Evolutionary conservation across 2,888 invertebrate species (phyloP), one percentile per base, ranked within the genome.

Genomic region (Erpobdella octoculata): DNA sequence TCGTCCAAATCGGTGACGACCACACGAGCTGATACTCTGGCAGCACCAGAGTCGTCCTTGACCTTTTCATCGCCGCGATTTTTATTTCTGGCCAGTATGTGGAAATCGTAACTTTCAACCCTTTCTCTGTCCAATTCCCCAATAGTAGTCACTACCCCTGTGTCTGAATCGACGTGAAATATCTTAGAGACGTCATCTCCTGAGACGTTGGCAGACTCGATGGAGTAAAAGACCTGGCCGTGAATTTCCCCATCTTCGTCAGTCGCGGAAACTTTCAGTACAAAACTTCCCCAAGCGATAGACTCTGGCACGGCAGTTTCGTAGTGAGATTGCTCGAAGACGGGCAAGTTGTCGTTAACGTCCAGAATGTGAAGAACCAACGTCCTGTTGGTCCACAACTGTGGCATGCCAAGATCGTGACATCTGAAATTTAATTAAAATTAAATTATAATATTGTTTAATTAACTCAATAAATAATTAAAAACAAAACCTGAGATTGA

Each of bases 101-200:
- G 75, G 41, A 81, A 74, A 35, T 69, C 41, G 25, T 73, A 46
- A 18, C 37, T n/a, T 18, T 38, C n/a, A 3, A 64, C 41, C 12
- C 9, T 35, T 81, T 96, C 96, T 80, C 91, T 95, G 84, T 95
- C 94, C 81, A 95, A 95, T 0, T 90, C 87, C 0, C 88, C 87
- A 70, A 89, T 89, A 0, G 93, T 90, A 2, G 89, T 90, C 0
- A 96, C 89, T 41, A 89, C 83, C 0, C 95, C 95, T 1, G 90
- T 88, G 1, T 36, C 59, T 0, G 71, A 59, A 28, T 73, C 73
- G 38, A 73, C 33, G 38, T 73, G 62, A 33, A 73, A 73, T 3
- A 59, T 59, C 18, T 71, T 37, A 8, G 35, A n/a, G 21, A 8
- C 70, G 9, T 48, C 36, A 5, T 70, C 61, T 95, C 89, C 72